Evolutionary conservation across 2,888 invertebrate species (phyloP), one percentile per base, ranked within the genome.

Genomic region (Perithous albicinctus): DNA sequence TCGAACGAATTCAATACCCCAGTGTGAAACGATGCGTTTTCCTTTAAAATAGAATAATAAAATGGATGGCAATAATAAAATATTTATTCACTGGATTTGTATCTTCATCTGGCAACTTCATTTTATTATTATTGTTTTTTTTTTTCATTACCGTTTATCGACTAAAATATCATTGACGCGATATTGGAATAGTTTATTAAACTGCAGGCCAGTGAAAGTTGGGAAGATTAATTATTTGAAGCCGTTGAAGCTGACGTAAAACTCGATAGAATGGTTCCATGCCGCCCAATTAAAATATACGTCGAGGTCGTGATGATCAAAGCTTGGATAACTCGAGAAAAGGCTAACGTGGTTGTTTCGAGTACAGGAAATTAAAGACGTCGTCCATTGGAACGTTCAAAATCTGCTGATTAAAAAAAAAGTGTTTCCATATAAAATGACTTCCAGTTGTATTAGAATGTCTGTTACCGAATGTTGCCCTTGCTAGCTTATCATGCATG

Each of bases 261-360:
- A 38, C 5, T 43, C 43, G 35, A 64, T 56, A 35, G 26, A 56
- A 20, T 23, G 26, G 32, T 64, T 72, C 43, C 41, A 26, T 54
- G 63, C 35, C 15, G 56, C 64, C 18, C 70, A 78, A 78, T 78
- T 72, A 64, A 78, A 64, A 72, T 64, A 70, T 51, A 61, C 63
- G 63, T 46, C 35, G 23, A 54, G 38, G 32, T 20, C 38, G 26
- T 32, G 38, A 54, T 10, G 48, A 38, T 63, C 48, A 70, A 70
- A 77, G 61, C 18, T n/a, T 56, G 20, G 23, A 56, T 56, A 1
- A 54, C 32, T 64, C 56, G 51, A 54, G 5, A 46, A 56, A 64
- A 32, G 12, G 43, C 38, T 26, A 32, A 46, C 10, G 64, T 15
- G 64, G 54, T 72, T 43, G 54, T 78, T 70, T 61, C 26, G 51